A percentile compares a stretch with the other conserved stretches of the same genome.
Conservation (phyloP, 2,797 vertebrate species). For the Tauraco hartlaubi region DNA sequence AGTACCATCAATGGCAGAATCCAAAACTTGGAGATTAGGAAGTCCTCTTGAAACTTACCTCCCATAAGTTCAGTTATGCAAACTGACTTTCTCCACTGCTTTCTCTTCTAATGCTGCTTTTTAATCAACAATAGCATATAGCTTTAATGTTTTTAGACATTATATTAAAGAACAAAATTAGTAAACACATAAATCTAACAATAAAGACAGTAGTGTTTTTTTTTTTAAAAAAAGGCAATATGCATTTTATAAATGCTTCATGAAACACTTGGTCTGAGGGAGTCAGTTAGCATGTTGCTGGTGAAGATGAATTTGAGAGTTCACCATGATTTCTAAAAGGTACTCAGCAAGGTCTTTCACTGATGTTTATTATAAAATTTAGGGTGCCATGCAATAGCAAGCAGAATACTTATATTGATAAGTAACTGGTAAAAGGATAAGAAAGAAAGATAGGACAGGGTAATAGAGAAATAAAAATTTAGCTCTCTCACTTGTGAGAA, state of each 20-base stretch:
- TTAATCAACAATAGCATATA: not conserved
- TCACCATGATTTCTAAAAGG: not conserved
- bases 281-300: not conserved
- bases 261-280: not conserved
- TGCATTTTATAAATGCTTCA: not conserved
- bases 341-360: not conserved
- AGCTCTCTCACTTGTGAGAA: not conserved
- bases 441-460: not conserved
- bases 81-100: not conserved
- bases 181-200: not conserved
- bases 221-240: not conserved
- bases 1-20: not conserved
- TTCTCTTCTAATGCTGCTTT: not conserved
- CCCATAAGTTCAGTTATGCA: not conserved
- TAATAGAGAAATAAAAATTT: not conserved
- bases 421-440: not conserved
- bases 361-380: not conserved
- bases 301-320: not conserved
- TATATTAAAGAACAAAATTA: not conserved
- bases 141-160: not conserved
- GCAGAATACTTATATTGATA: not conserved
- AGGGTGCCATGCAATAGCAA: not conserved
- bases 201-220: too few species aligned
- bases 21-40: not conserved
- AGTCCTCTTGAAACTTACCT: not conserved